Evolutionary conservation across 2,888 invertebrate species (phyloP).

Genomic region (Siphlonurus alternatus): DNA sequence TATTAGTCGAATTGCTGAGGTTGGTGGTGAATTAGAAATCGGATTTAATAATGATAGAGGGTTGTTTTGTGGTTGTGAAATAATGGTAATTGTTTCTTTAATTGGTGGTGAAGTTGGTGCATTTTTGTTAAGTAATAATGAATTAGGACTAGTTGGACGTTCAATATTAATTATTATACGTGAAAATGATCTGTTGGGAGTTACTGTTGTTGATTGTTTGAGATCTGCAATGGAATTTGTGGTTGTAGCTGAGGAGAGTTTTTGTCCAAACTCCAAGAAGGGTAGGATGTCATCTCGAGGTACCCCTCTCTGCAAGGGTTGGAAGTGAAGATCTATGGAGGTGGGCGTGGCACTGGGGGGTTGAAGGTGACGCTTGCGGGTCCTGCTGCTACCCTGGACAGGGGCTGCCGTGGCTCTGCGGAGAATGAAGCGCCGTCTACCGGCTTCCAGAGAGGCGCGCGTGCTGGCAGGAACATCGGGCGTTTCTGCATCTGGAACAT

Average conservation of each 20-base stretch:
- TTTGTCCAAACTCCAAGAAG: constrained; percentile 1
- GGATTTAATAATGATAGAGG: background rate
- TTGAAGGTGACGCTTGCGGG: background rate
- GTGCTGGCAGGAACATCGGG: background rate
- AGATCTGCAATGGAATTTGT: background rate
- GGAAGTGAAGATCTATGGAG: too few relatives aligned
- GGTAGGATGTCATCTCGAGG: background rate
- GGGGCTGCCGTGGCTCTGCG: background rate
- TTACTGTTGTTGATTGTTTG: background rate
- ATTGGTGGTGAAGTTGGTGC: background rate
- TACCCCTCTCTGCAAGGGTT: background rate
- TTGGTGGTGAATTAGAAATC: background rate
- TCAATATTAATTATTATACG: background rate
- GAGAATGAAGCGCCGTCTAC: background rate
- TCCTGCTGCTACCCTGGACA: background rate
- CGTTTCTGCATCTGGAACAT: background rate
- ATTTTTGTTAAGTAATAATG: background rate
- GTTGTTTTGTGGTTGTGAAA: background rate
- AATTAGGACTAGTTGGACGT: background rate
- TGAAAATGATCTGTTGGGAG: background rate
- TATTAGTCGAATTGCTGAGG: too few relatives aligned
- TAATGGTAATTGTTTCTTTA: background rate
- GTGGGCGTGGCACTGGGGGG: background rate
- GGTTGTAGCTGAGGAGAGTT: background rate
- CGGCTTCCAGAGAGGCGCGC: background rate